Percentiles rank a stretch among this genome's conserved stretches.
Evolutionary conservation across 2,888 invertebrate species (phyloP).

Genomic region (Clepsis dumicolana): DNA sequence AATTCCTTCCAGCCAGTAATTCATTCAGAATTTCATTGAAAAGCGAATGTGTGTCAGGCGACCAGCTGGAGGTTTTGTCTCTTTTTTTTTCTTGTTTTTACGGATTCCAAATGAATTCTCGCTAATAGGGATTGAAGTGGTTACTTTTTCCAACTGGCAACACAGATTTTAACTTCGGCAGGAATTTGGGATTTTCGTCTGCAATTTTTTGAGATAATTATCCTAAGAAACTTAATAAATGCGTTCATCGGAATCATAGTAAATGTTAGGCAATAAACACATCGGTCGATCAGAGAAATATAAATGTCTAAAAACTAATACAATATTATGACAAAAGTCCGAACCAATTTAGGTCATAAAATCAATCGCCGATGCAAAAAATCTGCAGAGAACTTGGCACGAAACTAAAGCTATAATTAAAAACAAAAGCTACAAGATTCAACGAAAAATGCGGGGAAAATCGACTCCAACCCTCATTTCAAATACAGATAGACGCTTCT

Average conservation of each 20-base stretch:
- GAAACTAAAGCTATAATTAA: not conserved
- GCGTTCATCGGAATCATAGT: no score
- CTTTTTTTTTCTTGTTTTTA: slow-evolving; percentile 4
- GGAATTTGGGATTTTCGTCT: not conserved
- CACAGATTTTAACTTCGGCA: not conserved
- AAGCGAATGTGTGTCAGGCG: slow-evolving; percentile 29
- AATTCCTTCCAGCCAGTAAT: slow-evolving; percentile 19
- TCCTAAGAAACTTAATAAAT: no score
- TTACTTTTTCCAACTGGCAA: slow-evolving; percentile 2
- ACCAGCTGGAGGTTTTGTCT: not conserved
- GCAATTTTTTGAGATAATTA: no score
- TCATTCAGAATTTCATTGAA: slow-evolving; percentile 28
- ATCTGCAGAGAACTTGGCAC: not conserved
- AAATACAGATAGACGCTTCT: slow-evolving; percentile 27
- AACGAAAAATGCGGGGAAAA: not conserved
- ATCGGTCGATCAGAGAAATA: no score
- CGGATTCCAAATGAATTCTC: not conserved
- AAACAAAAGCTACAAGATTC: not conserved
- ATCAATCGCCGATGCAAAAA: not conserved
- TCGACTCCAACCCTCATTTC: slow-evolving; percentile 4
- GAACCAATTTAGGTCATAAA: not conserved
- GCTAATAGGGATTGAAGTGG: slow-evolving; percentile 16
- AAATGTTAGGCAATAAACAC: no score
- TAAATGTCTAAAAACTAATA: not conserved
- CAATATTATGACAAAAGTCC: not conserved